Base-by-base conservation (phyloP, 1,140 invertebrate genomes). In the Pseudomyrmex flavicornis region DNA sequence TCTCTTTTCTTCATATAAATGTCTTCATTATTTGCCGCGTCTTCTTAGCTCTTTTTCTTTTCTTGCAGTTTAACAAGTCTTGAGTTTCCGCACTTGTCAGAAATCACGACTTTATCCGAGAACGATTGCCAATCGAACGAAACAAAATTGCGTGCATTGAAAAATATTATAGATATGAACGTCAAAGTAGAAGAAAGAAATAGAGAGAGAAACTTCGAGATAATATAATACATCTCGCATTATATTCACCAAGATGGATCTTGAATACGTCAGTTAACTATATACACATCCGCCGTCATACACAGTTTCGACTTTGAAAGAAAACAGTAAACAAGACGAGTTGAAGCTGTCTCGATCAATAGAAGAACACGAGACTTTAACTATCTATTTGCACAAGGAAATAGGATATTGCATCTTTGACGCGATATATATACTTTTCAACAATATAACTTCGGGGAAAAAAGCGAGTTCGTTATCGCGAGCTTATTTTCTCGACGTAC, bases 21-120 rank as follows among this genome's bases (percentile, higher is more conserved):
- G 44, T 48, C 46, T 68, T 12, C 22, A 52, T 65, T 26, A 35
- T 50, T 58, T 26, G 13, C 2, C 17, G 5, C 17, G 59, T 65
- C 46, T 26, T 74, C 50, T 61, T 74, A 77, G 52, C n/a, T 15
- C 66, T 65, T 70, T 59, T 83, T 17, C 63, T 61, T 66, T 12
- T 20, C 61, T n/a, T 48, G 17, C 62, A 63, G 8, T 48, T 44
- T 72, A 80, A 80, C 76, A 59, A 70, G 35, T 35, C 12, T 1
- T 12, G 15, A 73, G 13, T 63, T 5, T 2, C 46, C 8, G 50
- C 44, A 50, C 50, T 50, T 70, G 44, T 80, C 54, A 75, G 68
- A 68, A 54, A 52, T 12, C 59, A 62, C 17, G 35, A 46, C 17
- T 61, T 61, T 61, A 61, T 61, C 35, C 35, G 35, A 35, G 35